A percentile compares a stretch with the other conserved stretches of the same genome.
Evolutionary conservation across 2,113 vertebrate genomes (phyloP).

Genomic region (Stegastes partitus): DNA sequence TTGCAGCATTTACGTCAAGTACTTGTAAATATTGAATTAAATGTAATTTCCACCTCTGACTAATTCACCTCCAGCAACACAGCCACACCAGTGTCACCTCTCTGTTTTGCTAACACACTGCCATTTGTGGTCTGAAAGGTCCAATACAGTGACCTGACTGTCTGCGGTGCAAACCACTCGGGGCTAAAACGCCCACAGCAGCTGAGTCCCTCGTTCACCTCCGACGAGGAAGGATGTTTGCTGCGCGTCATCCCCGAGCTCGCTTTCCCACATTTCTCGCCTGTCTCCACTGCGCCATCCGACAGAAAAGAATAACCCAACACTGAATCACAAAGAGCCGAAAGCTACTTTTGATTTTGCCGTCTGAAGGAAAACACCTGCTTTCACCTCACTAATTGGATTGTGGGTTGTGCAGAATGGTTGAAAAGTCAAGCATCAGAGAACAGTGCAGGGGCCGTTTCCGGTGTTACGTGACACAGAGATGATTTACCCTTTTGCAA

Average conservation of each 20-base stretch:
- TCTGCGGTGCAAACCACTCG: neutral
- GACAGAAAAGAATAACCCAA: neutral
- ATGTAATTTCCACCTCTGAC: neutral
- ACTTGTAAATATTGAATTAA: too few relatives aligned
- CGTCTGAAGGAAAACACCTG: neutral
- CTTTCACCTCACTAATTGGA: neutral
- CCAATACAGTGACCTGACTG: neutral
- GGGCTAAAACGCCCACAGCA: constrained; percentile 5
- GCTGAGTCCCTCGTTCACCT: constrained; percentile 5
- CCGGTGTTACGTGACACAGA: constrained; percentile 1
- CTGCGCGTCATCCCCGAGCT: neutral
- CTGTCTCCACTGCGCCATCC: neutral
- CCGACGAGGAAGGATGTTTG: neutral
- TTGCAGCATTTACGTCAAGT: too few relatives aligned
- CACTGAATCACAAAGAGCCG: neutral
- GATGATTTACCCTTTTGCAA: constrained; percentile 11
- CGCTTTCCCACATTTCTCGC: too few relatives aligned
- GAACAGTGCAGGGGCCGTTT: neutral
- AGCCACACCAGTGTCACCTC: neutral
- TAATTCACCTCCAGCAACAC: neutral
- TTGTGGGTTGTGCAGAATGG: neutral
- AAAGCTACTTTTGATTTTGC: neutral
- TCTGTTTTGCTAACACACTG: neutral
- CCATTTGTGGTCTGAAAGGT: neutral
- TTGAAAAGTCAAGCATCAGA: constrained; percentile 3